Base-by-base conservation (phyloP, 2,888 invertebrate genomes). In the Anoplius nigerrimus region DNA sequence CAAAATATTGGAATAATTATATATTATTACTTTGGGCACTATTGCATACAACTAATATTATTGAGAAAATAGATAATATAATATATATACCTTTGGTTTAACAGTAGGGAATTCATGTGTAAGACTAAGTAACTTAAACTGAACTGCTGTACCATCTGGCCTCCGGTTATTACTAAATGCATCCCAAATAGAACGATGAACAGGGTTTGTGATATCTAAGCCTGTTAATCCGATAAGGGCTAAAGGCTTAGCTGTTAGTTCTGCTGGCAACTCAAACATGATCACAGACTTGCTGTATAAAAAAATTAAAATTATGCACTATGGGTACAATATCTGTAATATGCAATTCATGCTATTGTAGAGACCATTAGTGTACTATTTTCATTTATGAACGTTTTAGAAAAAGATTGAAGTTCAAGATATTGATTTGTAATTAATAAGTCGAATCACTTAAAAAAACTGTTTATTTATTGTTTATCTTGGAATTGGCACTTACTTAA, bases 111-210 rank as follows among this genome's bases (percentile, higher is more conserved):
- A 98, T 83, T 96, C 95, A 89, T 97, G 95, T 42, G 94, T 95
- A 75, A 93, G 93, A 72, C 93, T 92, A 62, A 98, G 91, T 67
- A 96, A 90, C 87, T 95, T 95, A 89, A 97, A 97, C 80, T 94
- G 92, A 66, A 98, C 93, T 0, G 96, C 93, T 53, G 95, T 93
- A 82, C 96, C 92, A 85, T 98, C 97, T 0, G 93, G 90, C 71
- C 95, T 92, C 42, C 96, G 92, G 87, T 95, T 95, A 84, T 93
- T 93, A 77, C 93, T 94, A 86, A 99, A 97, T 5, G 95, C 94
- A 85, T 98, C 97, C 97, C 97, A 98, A 87, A 98, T 95, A 57
- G 95, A 92, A 86, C 96, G 95, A 89, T 99, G 98, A 52, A 96
- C 91, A 2, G 95, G 92, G 90, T 97, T 97, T 86, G 94, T 94